phyloP scores from a whole-genome alignment of 2,888 invertebrate species.

The Anodontia alba region DNA sequence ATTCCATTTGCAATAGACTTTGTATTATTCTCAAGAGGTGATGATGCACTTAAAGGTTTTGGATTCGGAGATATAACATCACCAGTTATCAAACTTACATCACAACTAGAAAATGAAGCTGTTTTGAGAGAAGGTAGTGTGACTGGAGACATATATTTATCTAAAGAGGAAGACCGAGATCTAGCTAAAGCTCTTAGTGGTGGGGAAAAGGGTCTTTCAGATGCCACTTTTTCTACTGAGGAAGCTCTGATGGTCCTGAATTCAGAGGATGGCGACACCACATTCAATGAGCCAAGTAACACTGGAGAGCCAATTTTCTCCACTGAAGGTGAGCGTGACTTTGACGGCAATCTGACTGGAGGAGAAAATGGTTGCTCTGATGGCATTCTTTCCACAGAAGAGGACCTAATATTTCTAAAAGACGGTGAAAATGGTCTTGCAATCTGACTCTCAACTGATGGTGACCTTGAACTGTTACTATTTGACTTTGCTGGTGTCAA shows the following conservation, averaged over 20 bases:
- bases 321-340: conserved; percentile 61
- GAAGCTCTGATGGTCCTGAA: conserved; percentile 14
- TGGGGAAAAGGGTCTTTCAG: conserved; percentile 43
- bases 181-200: conserved; percentile 25
- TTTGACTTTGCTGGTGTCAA: background rate
- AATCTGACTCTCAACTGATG: background rate
- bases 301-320: conserved; percentile 38
- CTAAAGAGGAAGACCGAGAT: conserved; percentile 23
- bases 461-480: conserved; percentile 3
- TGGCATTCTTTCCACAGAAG: background rate
- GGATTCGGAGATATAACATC: background rate
- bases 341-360: conserved; percentile 20
- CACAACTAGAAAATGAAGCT: background rate
- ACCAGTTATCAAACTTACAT: background rate
- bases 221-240: conserved; percentile 36
- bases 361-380: conserved; percentile 21
- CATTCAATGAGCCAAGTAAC: conserved; percentile 18
- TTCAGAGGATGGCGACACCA: conserved; percentile 26
- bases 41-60: background rate
- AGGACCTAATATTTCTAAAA: background rate
- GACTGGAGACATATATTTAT: background rate
- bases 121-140: background rate
- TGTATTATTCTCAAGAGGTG: background rate
- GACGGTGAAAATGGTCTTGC: background rate
- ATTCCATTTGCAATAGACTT: background rate